Evolutionary conservation across 2,888 invertebrate genomes (phyloP), one percentile per base, ranked within the genome.

Genomic region (Caenorhabditis uteleia): DNA sequence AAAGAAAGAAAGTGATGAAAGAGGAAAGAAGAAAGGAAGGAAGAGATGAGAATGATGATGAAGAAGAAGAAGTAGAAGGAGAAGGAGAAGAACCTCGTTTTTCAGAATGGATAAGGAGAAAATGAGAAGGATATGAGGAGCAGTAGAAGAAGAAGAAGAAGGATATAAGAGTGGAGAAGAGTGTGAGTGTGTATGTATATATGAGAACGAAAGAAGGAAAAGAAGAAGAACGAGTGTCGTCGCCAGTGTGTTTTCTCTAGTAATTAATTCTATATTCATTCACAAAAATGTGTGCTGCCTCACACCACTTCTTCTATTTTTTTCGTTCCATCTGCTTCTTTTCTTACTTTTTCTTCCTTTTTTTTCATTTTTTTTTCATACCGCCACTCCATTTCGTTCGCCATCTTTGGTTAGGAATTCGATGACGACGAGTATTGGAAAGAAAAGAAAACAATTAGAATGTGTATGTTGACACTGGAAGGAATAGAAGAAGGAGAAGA

Each of bases 261-360:
- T 59, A 59, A 59, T 59, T 59, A 59, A 59, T 59, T 59, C 47
- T 51, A 59, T 59, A 59, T 59, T 59, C 59, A 59, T 59, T 58
- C 58, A 57, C 27, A 33, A 20, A 25, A 34, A n/a, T 34, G n/a
- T 34, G 8, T 34, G 34, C 34, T 34, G 5, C n/a, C 5, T 34
- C 4, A n/a, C 4, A 34, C 4, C 34, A 34, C 8, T n/a, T 34
- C 40, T 40, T 31, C 40, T 20, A 20, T 49, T 40, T 49, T 47
- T 43, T 40, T 42, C 18, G n/a, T 40, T 25, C 21, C 29, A 14
- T 23, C 21, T 12, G 1, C 2, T 45, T 45, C 33, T 14, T 31
- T 20, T 20, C 29, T 20, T 12, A 18, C 20, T 12, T 27, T 16
- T n/a, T 20, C 33, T 4, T 23, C n/a, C n/a, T n/a, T n/a, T n/a